A percentile compares a stretch with the other conserved stretches of the same genome.
Conservation (phyloP, 1,140 invertebrate species). For the Paracyclopina nana region DNA sequence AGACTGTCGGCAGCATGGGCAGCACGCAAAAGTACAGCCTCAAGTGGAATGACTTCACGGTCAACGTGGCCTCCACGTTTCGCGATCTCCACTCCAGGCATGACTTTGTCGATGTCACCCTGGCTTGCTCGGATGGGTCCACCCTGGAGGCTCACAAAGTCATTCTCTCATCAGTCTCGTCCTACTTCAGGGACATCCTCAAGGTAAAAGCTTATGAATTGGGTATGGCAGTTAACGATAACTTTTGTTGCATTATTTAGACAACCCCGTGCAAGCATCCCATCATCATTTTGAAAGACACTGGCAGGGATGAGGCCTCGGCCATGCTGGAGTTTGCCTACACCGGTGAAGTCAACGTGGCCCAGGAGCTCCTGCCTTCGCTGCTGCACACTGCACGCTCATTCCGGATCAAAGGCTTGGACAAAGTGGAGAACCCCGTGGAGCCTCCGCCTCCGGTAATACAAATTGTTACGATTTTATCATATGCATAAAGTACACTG, state of each 20-base stretch:
- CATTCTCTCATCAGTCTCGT: slow-evolving; percentile 31
- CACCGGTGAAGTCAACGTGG: slow-evolving; percentile 16
- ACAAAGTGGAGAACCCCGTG: slow-evolving; percentile 13
- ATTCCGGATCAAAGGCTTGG: slow-evolving; percentile 14
- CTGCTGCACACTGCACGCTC: slow-evolving; percentile 14
- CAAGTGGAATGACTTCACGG: slow-evolving; percentile 15
- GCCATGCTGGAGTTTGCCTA: slow-evolving; percentile 17
- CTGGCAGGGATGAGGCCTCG: slow-evolving; percentile 14
- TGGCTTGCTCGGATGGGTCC: slow-evolving; percentile 26
- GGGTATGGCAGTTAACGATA: background rate
- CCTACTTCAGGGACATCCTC: slow-evolving; percentile 46
- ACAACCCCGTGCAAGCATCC: slow-evolving; percentile 15
- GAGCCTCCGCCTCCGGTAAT: slow-evolving; percentile 4
- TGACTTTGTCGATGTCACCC: slow-evolving; percentile 29
- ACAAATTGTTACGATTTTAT: too few relatives aligned
- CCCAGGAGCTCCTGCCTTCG: slow-evolving; percentile 14
- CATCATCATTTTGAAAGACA: slow-evolving; percentile 16
- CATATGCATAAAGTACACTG: too few relatives aligned
- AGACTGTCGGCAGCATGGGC: slow-evolving; percentile 14
- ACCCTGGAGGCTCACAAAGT: slow-evolving; percentile 29
- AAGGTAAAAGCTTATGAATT: slow-evolving; percentile 29
- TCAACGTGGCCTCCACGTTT: slow-evolving; percentile 16
- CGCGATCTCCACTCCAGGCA: slow-evolving; percentile 14
- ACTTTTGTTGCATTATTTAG: background rate
- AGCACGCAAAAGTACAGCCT: slow-evolving; percentile 15